These are phyloP conservation scores for Oegoconia quadripuncta DNA, from an alignment of 2,888 invertebrate genomes.

Conservation along the genomic window DNA sequence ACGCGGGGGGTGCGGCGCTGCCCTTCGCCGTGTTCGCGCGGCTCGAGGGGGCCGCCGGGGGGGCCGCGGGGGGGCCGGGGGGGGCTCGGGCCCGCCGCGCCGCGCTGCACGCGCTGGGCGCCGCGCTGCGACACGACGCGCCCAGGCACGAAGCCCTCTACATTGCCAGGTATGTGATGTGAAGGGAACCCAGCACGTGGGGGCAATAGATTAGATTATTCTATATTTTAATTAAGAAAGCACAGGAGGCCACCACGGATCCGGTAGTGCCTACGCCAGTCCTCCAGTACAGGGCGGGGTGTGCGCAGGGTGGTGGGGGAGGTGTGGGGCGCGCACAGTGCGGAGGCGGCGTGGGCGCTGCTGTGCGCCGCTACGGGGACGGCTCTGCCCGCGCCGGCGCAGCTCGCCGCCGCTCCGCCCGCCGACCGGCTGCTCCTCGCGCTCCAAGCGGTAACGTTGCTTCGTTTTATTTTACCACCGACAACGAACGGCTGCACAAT, in stretches of 20 bases:
- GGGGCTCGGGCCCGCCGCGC: conserved; percentile 17
- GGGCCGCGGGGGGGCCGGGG: conserved; percentile 22
- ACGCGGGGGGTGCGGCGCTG: conserved; percentile 20
- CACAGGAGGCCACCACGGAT: neutral
- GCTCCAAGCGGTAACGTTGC: no score
- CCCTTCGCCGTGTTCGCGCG: conserved; percentile 49
- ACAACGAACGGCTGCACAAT: no score
- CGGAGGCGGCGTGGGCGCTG: conserved; percentile 25
- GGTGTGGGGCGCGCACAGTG: conserved; percentile 28
- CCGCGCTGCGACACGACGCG: conserved; percentile 20
- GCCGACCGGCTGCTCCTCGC: conserved; percentile 14
- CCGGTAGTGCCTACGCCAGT: neutral
- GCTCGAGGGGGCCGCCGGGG: conserved; percentile 33
- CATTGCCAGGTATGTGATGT: conserved; percentile 33
- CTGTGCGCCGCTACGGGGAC: conserved; percentile 25
- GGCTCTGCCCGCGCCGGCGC: conserved; percentile 21
- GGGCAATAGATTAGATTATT: neutral
- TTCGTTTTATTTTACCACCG: no score
- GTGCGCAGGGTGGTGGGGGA: conserved; percentile 26
- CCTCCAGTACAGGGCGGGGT: conserved; percentile 22
- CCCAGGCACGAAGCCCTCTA: conserved; percentile 29
- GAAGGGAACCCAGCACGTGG: neutral
- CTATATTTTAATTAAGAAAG: neutral
- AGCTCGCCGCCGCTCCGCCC: conserved; percentile 12
- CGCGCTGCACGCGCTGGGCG: conserved; percentile 28